Percentiles rank a stretch among this genome's conserved stretches.
These are phyloP conservation scores for Philaethria dido DNA, from an alignment of 2,888 invertebrate species.

Conservation along the genomic window DNA sequence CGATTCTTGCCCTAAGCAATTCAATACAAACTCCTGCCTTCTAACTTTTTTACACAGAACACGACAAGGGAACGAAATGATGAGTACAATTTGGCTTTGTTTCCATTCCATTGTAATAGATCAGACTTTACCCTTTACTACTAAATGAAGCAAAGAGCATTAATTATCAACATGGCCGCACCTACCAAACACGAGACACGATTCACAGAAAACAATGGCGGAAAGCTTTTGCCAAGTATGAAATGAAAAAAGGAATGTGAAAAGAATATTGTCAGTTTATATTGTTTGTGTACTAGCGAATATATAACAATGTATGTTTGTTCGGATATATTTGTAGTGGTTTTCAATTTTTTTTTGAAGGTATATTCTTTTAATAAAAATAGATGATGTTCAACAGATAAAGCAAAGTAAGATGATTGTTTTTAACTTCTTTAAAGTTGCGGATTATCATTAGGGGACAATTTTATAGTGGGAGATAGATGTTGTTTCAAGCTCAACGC, in stretches of 20 bases:
- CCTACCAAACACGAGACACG: slow-evolving; percentile 15
- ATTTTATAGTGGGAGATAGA: no score
- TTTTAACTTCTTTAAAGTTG: no score
- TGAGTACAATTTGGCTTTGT: slow-evolving; percentile 13
- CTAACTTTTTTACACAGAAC: neutral
- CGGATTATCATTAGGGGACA: no score
- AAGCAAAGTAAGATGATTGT: no score
- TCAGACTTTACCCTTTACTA: slow-evolving; percentile 13
- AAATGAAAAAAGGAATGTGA: neutral
- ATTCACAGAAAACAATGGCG: slow-evolving; percentile 17
- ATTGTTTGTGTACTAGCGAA: neutral
- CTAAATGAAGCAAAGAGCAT: slow-evolving; percentile 16
- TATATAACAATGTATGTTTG: no score
- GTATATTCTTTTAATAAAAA: no score
- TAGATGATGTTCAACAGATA: no score
- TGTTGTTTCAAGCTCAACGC: no score
- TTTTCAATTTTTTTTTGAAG: no score
- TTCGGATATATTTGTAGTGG: no score
- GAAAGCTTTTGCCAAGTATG: slow-evolving; percentile 14
- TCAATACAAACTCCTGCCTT: no score
- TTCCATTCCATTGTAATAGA: slow-evolving; percentile 19
- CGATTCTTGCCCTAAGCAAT: neutral
- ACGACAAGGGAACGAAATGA: slow-evolving; percentile 3
- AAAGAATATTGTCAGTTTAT: slow-evolving; percentile 3
- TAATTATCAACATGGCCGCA: slow-evolving; percentile 20